These are phyloP conservation scores for Zosterops borbonicus DNA, from an alignment of 2,113 vertebrate genomes.

Conservation along the genomic window DNA sequence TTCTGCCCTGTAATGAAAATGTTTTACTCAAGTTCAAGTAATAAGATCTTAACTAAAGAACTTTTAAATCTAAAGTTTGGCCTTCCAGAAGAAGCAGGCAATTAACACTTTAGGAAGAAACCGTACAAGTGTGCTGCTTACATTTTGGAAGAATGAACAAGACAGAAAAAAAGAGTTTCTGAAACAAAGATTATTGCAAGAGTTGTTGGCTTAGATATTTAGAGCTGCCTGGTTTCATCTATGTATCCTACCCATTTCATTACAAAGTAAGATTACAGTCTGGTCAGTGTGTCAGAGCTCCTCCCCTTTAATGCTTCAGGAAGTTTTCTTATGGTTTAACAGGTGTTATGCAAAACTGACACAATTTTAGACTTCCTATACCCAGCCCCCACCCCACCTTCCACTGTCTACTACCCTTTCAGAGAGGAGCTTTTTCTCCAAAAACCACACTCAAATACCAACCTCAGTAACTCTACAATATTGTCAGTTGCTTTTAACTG, in stretches of 20 bases:
- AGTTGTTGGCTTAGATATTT: background rate
- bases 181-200: background rate
- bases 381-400: background rate
- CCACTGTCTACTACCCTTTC: background rate
- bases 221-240: background rate
- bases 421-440: background rate
- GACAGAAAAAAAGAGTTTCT: background rate
- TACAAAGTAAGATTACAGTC: background rate
- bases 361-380: background rate
- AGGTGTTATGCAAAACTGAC: background rate
- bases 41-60: background rate
- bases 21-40: background rate
- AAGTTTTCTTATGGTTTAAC: background rate
- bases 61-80: background rate
- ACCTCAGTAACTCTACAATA: slow-evolving; percentile 80
- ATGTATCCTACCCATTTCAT: background rate
- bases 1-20: background rate
- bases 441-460: slow-evolving; percentile 1
- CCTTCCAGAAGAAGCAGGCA: background rate
- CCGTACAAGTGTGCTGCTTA: background rate
- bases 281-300: background rate
- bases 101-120: background rate
- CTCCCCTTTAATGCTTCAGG: background rate
- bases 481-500: slow-evolving; percentile 83
- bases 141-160: background rate